Evolutionary conservation across 2,113 vertebrate species (phyloP).

Genomic region (Glareola pratincola): DNA sequence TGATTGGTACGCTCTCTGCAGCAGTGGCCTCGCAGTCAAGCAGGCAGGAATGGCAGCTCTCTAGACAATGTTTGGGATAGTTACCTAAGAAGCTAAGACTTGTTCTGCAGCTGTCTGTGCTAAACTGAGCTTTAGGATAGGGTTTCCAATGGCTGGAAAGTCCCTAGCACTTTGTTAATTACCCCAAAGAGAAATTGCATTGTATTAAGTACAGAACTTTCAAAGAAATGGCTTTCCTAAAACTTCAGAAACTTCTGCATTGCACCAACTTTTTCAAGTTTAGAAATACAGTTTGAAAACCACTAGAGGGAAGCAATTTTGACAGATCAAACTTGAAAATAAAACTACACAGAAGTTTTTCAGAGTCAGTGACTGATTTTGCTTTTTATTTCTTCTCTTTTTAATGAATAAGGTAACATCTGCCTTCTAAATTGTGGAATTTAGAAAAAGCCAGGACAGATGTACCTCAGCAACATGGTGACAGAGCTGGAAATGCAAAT

Average conservation of each 20-base stretch:
- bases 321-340: not conserved
- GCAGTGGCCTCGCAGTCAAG: not conserved
- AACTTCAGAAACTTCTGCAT: not conserved
- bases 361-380: not conserved
- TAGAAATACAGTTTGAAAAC: not conserved
- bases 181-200: not conserved
- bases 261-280: not conserved
- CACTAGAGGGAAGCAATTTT: not conserved
- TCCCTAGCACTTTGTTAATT: not conserved
- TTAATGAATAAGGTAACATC: not conserved
- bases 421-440: not conserved
- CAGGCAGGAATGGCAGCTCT: slow-evolving; percentile 10
- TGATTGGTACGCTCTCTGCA: not conserved
- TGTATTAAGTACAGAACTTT: not conserved
- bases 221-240: not conserved
- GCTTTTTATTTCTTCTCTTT: not conserved
- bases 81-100: not conserved
- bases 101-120: slow-evolving; percentile 20
- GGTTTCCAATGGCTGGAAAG: slow-evolving; percentile 20
- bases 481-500: not conserved
- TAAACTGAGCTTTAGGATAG: slow-evolving; percentile 45
- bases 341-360: not conserved
- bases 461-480: not conserved
- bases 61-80: slow-evolving; percentile 1
- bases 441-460: not conserved